Evolutionary conservation across 2,113 vertebrate species (phyloP).

Genomic region (Myrmophylax atrothorax): DNA sequence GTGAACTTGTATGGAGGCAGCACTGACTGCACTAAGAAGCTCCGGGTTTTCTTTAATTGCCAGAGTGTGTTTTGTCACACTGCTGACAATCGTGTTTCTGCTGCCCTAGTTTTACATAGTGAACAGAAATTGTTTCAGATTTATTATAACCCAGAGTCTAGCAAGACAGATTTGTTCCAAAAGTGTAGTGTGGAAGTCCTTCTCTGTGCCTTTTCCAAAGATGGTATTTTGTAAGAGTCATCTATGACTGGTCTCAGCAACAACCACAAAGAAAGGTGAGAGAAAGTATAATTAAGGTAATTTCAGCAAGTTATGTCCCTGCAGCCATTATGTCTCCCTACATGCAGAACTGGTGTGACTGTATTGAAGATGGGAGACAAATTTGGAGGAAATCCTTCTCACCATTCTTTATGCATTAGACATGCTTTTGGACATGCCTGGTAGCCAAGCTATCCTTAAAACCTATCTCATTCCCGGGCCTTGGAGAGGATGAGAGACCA

Average conservation of each 20-base stretch:
- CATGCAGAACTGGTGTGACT: not conserved
- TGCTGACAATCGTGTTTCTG: not conserved
- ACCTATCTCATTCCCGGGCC: rapidly evolving
- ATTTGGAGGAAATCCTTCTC: not conserved
- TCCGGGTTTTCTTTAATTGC: not conserved
- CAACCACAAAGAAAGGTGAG: not conserved
- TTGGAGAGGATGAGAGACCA: not conserved
- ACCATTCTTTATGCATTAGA: not conserved
- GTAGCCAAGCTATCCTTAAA: not conserved
- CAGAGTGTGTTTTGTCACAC: not conserved
- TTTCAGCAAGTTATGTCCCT: not conserved
- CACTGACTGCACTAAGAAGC: not conserved
- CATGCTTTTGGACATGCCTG: not conserved
- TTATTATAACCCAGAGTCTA: not conserved
- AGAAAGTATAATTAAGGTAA: not conserved
- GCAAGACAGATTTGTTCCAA: not conserved
- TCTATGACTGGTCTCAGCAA: not conserved
- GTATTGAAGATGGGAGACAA: not conserved
- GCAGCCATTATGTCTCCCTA: not conserved
- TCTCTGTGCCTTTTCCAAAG: not conserved
- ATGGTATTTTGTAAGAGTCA: not conserved
- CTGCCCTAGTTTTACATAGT: not conserved
- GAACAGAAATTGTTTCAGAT: not conserved
- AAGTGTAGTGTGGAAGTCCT: not conserved
- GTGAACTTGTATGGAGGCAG: not conserved